Evolutionary conservation across 2,888 invertebrate genomes (phyloP).

Genomic region (Pegoplata infirma): DNA sequence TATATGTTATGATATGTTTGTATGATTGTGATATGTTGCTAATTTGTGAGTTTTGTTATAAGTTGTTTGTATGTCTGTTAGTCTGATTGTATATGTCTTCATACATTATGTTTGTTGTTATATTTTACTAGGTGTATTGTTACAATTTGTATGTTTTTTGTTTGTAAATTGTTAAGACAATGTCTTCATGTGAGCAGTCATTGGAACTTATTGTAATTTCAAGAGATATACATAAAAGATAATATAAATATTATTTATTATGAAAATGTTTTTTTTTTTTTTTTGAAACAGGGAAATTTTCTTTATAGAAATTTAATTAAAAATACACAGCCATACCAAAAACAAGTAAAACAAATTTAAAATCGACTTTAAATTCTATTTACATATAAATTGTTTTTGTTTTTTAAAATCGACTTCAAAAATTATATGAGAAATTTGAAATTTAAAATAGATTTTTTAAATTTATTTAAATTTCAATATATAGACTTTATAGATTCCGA

Average conservation of each 20-base stretch:
- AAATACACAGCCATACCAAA: no score
- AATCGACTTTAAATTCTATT: no score
- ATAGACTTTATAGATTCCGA: no score
- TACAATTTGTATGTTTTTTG: constrained; percentile 38
- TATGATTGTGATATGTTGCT: constrained; percentile 51
- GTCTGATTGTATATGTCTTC: constrained; percentile 4
- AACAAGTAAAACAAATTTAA: no score
- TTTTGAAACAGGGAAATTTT: constrained; percentile 4
- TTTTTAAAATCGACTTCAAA: no score
- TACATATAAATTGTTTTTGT: no score
- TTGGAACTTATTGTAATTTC: constrained; percentile 58
- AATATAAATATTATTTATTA: constrained; percentile 35
- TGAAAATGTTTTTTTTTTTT: background rate
- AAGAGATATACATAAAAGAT: constrained; percentile 46
- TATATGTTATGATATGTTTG: constrained; percentile 37
- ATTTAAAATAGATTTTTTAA: no score
- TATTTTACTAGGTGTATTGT: constrained; percentile 39
- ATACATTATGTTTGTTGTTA: background rate
- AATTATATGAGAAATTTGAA: no score
- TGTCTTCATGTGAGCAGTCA: constrained; percentile 34
- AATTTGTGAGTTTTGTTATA: constrained; percentile 51
- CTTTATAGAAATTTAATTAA: no score
- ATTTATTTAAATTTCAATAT: no score
- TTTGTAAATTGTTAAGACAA: constrained; percentile 12
- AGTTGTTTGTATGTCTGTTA: constrained; percentile 4